Evolutionary conservation across 2,888 invertebrate species (phyloP), one percentile per base, ranked within the genome.

Genomic region (Boloria selene): DNA sequence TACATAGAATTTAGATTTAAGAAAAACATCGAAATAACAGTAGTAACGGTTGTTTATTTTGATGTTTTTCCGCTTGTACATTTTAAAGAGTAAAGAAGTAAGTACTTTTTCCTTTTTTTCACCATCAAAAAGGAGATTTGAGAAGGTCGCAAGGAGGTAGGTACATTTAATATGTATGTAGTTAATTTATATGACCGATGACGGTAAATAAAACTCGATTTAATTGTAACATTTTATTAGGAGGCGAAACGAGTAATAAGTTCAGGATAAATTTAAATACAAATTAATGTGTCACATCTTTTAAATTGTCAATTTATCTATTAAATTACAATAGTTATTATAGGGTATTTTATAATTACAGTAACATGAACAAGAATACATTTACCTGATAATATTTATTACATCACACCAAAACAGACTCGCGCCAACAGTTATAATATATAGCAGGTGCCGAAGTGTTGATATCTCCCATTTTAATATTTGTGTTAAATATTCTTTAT

Each of bases 201-300:
- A 13, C 10, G n/a, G 13, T 26, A 59, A 54, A 54, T 53, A 14
- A 59, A 65, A 71, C 50, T n/a, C 60, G 61, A 45, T 22, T 59
- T 85, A 88, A 87, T 90, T 87, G 89, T 88, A 92, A 92, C 92
- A 91, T 92, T 92, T 92, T 92, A 92, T 92, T 92, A 90, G 90
- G 90, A 92, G 92, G 92, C 92, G 89, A 92, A 92, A 92, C 90
- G 91, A 91, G 90, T 90, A 90, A 90, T 89, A 89, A 89, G 86
- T 89, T 90, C 79, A 84, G 90, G 86, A 88, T 90, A 89, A 80
- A 84, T 86, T 74, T 88, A 81, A 86, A 87, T 92, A 92, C 89
- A 91, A 91, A 90, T 86, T 81, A 90, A 90, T 88, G 87, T 86
- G 88, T 85, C 86, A 87, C 79, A 87, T 85, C 83, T 85, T 86